Evolutionary conservation across 1,140 invertebrate species (phyloP).

Genomic region (Portunus trituberculatus): DNA sequence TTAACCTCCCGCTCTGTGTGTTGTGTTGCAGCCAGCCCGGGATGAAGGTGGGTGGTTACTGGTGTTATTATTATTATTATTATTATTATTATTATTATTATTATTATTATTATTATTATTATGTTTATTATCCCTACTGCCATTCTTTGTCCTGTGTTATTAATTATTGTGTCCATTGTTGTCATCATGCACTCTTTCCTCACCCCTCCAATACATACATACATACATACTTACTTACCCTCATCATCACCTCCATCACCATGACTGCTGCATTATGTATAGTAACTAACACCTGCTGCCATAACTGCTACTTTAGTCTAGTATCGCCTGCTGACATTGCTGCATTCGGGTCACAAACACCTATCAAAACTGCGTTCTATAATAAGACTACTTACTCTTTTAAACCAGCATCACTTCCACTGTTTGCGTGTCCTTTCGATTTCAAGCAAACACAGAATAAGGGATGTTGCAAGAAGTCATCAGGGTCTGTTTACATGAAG

Average conservation of each 20-base stretch:
- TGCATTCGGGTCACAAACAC: no score
- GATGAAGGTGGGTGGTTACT: background rate
- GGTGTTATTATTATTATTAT: background rate
- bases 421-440: no score
- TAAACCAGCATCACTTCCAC: no score
- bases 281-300: no score
- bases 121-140: background rate
- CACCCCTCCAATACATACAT: no score
- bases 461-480: no score
- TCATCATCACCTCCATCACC: background rate
- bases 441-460: no score
- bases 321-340: no score
- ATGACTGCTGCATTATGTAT: background rate
- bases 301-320: no score
- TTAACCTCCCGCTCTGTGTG: no score
- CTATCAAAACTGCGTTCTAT: background rate
- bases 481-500: no score
- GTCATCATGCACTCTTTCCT: background rate
- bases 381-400: no score
- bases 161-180: background rate
- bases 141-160: background rate
- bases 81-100: background rate
- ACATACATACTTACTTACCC: background rate
- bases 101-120: background rate
- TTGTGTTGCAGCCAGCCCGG: slow-evolving; percentile 16